A percentile compares a stretch with the other conserved stretches of the same genome.
Evolutionary conservation across 2,888 invertebrate species (phyloP).

Genomic region (Drepana falcataria): DNA sequence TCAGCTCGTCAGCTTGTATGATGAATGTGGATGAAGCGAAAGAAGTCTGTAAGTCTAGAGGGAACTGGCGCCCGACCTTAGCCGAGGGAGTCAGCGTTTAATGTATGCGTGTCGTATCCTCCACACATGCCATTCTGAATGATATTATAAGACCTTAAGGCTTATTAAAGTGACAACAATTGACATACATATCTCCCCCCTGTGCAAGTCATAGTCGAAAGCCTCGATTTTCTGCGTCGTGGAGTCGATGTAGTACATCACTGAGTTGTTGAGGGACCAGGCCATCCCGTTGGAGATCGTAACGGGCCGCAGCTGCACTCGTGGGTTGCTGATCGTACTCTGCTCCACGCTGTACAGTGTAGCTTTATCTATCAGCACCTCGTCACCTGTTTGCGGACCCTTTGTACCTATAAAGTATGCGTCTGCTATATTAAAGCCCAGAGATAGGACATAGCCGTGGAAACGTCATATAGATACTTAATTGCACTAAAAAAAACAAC

Average conservation of each 20-base stretch:
- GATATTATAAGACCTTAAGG: neutral
- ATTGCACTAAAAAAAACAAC: no score
- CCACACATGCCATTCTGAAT: neutral
- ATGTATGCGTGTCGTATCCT: no score
- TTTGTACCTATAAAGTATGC: constrained; percentile 72
- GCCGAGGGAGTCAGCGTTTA: no score
- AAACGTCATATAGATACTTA: no score
- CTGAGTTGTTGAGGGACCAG: constrained; percentile 83
- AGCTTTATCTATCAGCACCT: constrained; percentile 70
- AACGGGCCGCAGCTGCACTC: constrained; percentile 56
- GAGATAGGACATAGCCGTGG: neutral
- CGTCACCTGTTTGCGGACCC: constrained; percentile 74
- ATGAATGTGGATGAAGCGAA: no score
- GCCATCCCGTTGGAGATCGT: constrained; percentile 86
- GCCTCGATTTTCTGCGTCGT: constrained; percentile 80
- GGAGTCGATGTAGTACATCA: constrained; percentile 87
- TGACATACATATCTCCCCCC: constrained; percentile 48
- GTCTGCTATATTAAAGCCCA: neutral
- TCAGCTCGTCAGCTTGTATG: no score
- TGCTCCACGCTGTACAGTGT: constrained; percentile 75
- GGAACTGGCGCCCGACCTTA: no score
- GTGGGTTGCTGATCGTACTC: constrained; percentile 30
- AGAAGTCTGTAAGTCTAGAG: no score
- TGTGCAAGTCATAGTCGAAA: constrained; percentile 80
- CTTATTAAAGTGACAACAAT: neutral